Evolutionary conservation across 2,113 vertebrate genomes (phyloP), one percentile per base, ranked within the genome.

Genomic region (Hippocampus mohnikei): DNA sequence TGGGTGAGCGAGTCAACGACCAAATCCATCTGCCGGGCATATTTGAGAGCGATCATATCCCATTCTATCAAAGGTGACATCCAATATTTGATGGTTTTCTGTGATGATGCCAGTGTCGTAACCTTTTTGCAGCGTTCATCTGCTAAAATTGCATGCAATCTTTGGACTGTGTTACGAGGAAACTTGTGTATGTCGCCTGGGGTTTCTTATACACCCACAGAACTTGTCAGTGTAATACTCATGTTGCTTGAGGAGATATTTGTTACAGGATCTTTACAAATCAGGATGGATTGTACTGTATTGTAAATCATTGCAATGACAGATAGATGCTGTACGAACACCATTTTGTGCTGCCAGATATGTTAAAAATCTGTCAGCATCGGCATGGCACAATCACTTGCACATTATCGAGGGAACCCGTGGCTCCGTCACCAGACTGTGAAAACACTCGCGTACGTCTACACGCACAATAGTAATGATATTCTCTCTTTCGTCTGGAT

Each of bases 41-140:
- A 65, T 59, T 58, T 68, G 11, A 73, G 46, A 23, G 20, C 61
- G 55, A 61, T 78, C 3, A 68, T 55, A 59, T 40, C 63, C 50
- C 25, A 52, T 69, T 67, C 52, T 67, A 62, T 70, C 61, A 67
- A 59, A 27, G 27, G 23, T 5, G 4, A 58, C n/a, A 21, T 20
- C 5, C 3, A 25, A 55, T 55, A 55, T 55, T 58, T n/a, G 10
- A 23, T 23, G 23, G 3, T n/a, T 10, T 27, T 12, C 25, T 59
- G 12, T 7, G 23, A 15, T 25, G 13, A 27, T 27, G 11, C 12
- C n/a, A 25, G 10, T 23, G 13, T 25, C 55, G 13, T 56, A 23
- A 25, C 55, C 15, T 48, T 46, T 44, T 59, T 46, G 41, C n/a
- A 41, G 59, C 21, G 41, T 52, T 40, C n/a, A 37, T 48, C 5